Conservation (phyloP, 2,797 vertebrate species). For the Phaenicophaeus curvirostris region DNA sequence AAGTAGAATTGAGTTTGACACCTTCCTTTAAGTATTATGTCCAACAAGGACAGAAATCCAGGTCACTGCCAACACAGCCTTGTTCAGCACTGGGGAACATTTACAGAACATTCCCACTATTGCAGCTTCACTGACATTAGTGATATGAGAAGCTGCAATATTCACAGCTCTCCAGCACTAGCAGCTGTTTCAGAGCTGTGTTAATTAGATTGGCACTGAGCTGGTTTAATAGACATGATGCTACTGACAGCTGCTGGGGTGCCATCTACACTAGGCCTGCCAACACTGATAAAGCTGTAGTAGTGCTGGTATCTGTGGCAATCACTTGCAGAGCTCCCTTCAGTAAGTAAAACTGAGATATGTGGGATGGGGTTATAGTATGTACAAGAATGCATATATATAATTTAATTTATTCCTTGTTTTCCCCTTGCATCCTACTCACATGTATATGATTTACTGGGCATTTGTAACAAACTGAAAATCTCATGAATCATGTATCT, state of each 20-base stretch:
- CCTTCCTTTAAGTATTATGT: background rate
- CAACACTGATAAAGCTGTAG: slow-evolving; percentile 40
- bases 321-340: background rate
- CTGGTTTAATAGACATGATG: slow-evolving; percentile 39
- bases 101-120: slow-evolving; percentile 43
- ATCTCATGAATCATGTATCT: background rate
- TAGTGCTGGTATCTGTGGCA: background rate
- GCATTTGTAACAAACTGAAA: background rate
- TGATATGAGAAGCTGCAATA: background rate
- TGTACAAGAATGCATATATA: background rate
- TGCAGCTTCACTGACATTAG: slow-evolving; percentile 21
- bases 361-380: background rate
- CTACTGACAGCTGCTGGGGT: slow-evolving; percentile 43
- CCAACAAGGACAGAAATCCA: slow-evolving; percentile 18
- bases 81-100: slow-evolving; percentile 6
- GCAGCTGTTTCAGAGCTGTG: slow-evolving; percentile 57
- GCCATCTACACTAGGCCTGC: slow-evolving; percentile 1
- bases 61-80: background rate
- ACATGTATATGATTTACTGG: background rate
- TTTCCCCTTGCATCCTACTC: background rate
- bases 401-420: background rate
- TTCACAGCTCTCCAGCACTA: slow-evolving; percentile 48
- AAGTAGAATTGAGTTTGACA: background rate
- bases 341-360: background rate
- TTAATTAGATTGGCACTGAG: slow-evolving; percentile 66